A percentile compares a stretch with the other conserved stretches of the same genome.
phyloP scores from a whole-genome alignment of 1,140 invertebrate genomes.

The Callitettix versicolor region DNA sequence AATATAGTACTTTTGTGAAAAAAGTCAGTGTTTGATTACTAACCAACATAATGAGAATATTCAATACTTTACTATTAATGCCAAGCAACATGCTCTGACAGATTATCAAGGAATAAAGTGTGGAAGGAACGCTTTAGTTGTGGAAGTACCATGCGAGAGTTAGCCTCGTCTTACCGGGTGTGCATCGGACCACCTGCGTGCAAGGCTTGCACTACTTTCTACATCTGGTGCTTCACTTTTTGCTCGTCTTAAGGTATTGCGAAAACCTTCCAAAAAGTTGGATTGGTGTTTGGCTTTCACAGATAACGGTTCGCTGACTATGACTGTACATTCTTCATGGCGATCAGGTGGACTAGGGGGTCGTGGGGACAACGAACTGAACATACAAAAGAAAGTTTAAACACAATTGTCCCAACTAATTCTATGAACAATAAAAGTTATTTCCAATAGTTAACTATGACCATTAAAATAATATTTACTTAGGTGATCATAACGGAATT shows the following conservation, averaged over 20 bases:
- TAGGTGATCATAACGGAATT: too few species aligned
- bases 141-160: too few species aligned
- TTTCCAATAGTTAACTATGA: too few species aligned
- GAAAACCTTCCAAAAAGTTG: slow-evolving; percentile 47
- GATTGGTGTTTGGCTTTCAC: slow-evolving; percentile 27
- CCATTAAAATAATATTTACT: too few species aligned
- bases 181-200: slow-evolving; percentile 15
- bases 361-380: neutral
- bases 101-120: too few species aligned
- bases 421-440: neutral
- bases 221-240: slow-evolving; percentile 26
- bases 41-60: too few species aligned
- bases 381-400: neutral
- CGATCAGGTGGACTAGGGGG: slow-evolving; percentile 12
- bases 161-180: slow-evolving; percentile 16
- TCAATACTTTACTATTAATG: too few species aligned
- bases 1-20: too few species aligned
- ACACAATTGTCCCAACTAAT: neutral
- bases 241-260: slow-evolving; percentile 40
- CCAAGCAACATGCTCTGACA: too few species aligned
- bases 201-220: slow-evolving; percentile 23
- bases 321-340: slow-evolving; percentile 10
- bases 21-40: too few species aligned
- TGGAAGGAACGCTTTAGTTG: too few species aligned
- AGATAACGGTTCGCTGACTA: slow-evolving; percentile 18